Evolutionary conservation across 2,113 vertebrate species (phyloP).

Genomic region (Origma solitaria): DNA sequence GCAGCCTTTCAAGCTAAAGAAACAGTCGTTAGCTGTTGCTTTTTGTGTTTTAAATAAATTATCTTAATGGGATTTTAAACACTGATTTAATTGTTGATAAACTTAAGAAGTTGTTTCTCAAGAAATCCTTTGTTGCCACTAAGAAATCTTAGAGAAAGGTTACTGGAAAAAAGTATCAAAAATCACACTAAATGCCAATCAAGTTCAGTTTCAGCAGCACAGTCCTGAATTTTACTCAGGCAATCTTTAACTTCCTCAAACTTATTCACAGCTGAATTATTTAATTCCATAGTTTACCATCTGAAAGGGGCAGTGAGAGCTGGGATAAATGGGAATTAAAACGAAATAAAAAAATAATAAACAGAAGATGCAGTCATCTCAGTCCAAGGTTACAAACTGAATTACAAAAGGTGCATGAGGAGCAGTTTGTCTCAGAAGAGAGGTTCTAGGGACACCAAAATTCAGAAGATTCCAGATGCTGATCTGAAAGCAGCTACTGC

Average conservation of each 20-base stretch:
- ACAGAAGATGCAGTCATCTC: not conserved
- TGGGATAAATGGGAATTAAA: not conserved
- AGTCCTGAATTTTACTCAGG: not conserved
- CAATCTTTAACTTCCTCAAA: not conserved
- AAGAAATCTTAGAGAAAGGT: not conserved
- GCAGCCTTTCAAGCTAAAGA: slow-evolving; percentile 11
- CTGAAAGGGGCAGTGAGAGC: not conserved
- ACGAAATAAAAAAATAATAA: not conserved
- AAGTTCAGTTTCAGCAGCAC: not conserved
- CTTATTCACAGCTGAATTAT: not conserved
- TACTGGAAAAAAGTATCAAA: not conserved
- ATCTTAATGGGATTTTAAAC: not conserved
- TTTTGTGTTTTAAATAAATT: not conserved
- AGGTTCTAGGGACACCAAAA: not conserved
- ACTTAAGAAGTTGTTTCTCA: not conserved
- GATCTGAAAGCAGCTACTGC: not conserved
- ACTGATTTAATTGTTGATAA: not conserved
- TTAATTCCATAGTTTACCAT: not conserved
- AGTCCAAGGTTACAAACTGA: not conserved
- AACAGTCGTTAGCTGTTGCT: not conserved
- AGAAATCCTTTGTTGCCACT: not conserved
- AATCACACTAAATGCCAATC: not conserved
- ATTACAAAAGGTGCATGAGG: not conserved
- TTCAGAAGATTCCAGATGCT: not conserved
- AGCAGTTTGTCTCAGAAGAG: not conserved